Conservation (phyloP, 2,888 invertebrate species). For the Celastrina argiolus region DNA sequence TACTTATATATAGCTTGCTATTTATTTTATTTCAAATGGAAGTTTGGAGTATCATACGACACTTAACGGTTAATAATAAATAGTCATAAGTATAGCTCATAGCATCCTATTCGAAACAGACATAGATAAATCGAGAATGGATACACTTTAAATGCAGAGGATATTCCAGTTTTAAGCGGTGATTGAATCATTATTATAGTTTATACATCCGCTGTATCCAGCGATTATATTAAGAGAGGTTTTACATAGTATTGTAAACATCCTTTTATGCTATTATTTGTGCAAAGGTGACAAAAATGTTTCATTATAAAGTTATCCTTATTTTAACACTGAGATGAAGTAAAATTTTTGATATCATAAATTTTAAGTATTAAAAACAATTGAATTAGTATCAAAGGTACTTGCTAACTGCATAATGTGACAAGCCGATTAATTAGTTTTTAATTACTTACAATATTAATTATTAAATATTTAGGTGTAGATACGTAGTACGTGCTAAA, state of each 20-base stretch:
- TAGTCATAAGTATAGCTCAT: slow-evolving; percentile 22
- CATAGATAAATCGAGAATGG: slow-evolving; percentile 31
- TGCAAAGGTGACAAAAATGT: no score
- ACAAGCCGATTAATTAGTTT: no score
- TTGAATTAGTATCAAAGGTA: no score
- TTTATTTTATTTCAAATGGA: not conserved
- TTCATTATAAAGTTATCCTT: no score
- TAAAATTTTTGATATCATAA: no score
- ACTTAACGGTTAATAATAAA: not conserved
- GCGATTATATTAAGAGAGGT: slow-evolving; percentile 21
- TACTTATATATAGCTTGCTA: not conserved
- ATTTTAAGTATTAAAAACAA: no score
- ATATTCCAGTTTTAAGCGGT: slow-evolving; percentile 28
- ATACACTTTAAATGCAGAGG: slow-evolving; percentile 27
- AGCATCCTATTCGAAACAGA: slow-evolving; percentile 29
- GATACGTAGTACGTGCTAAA: not conserved
- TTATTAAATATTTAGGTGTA: not conserved
- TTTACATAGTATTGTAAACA: not conserved
- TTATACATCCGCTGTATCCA: slow-evolving; percentile 39
- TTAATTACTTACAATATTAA: no score
- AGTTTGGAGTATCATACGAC: not conserved
- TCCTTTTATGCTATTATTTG: no score
- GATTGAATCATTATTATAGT: slow-evolving; percentile 43
- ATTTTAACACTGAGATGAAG: no score
- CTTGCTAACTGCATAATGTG: no score